These are phyloP conservation scores for Fistularia commersonii DNA, from an alignment of 2,797 vertebrate species.

Conservation along the genomic window DNA sequence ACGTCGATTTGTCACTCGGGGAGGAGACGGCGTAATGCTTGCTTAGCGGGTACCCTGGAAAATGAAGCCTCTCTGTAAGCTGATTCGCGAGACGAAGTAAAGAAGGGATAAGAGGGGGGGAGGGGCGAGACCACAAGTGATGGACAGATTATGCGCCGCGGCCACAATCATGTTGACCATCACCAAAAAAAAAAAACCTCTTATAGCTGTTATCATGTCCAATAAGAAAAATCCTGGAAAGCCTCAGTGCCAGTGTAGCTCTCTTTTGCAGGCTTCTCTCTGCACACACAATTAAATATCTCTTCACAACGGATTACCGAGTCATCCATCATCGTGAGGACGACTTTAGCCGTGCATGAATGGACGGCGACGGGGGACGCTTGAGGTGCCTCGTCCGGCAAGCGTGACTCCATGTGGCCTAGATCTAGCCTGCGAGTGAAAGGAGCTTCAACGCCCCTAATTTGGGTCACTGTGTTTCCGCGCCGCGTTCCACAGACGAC, in stretches of 20 bases:
- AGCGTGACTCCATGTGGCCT: conserved; percentile 35
- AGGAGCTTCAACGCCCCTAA: conserved; percentile 13
- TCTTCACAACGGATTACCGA: conserved; percentile 42
- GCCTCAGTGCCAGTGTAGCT: conserved; percentile 12
- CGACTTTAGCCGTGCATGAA: conserved; percentile 17
- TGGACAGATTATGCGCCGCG: conserved; percentile 44
- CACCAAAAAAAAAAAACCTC: conserved; percentile 31
- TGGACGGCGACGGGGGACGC: conserved; percentile 6
- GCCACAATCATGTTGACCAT: conserved; percentile 36
- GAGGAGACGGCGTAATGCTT: conserved; percentile 40
- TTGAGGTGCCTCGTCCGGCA: conserved; percentile 29
- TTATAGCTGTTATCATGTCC: conserved; percentile 43
- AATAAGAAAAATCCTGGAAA: conserved; percentile 46
- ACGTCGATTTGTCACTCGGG: conserved; percentile 31
- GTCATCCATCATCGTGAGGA: conserved; percentile 45
- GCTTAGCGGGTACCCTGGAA: conserved; percentile 34
- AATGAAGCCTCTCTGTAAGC: conserved; percentile 34
- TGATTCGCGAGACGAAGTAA: conserved; percentile 26
- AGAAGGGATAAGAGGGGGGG: conserved; percentile 14
- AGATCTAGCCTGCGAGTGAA: conserved; percentile 21
- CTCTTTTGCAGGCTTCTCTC: conserved; percentile 39
- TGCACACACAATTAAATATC: conserved; percentile 44
- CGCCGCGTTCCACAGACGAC: conserved; percentile 15
- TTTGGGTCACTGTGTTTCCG: conserved; percentile 45
- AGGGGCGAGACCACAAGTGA: conserved; percentile 26